Evolutionary conservation across 2,888 invertebrate species (phyloP).

Genomic region (Drepanosiphum platanoidis): DNA sequence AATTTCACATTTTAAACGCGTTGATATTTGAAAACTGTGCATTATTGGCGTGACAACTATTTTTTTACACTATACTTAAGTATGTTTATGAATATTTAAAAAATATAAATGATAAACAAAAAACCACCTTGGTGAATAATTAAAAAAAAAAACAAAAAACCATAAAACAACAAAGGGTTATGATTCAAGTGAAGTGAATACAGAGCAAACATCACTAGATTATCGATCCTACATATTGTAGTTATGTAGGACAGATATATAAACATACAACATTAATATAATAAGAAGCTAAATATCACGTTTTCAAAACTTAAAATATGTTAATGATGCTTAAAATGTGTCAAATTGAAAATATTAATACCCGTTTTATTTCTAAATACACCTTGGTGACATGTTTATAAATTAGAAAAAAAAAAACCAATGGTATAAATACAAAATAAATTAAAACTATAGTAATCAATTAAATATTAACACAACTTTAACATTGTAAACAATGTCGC

Average conservation of each 20-base stretch:
- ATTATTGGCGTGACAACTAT: slow-evolving; percentile 21
- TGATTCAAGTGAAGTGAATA: slow-evolving; percentile 14
- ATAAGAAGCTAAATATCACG: slow-evolving; percentile 45
- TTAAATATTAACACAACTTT: not conserved
- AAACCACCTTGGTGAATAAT: slow-evolving; percentile 39
- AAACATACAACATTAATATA: not conserved
- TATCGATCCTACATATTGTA: not conserved
- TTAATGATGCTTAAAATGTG: slow-evolving; percentile 11
- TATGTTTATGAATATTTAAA: slow-evolving; percentile 9
- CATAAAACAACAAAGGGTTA: slow-evolving; percentile 28
- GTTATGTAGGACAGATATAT: not conserved
- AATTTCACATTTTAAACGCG: not conserved
- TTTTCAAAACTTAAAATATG: slow-evolving; percentile 14
- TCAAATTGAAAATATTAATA: slow-evolving; percentile 20
- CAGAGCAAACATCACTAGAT: not conserved
- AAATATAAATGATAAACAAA: slow-evolving; percentile 43
- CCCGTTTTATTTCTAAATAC: not conserved
- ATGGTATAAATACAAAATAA: not conserved
- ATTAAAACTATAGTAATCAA: not conserved
- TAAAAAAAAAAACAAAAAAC: not conserved
- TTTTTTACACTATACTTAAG: not conserved
- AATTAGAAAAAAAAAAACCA: not conserved
- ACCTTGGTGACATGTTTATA: not conserved
- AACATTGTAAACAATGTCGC: not conserved
- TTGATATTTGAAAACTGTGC: not conserved